These are phyloP conservation scores for Xyliphius kryptos DNA, from an alignment of 2,113 vertebrate species.

Conservation along the genomic window DNA sequence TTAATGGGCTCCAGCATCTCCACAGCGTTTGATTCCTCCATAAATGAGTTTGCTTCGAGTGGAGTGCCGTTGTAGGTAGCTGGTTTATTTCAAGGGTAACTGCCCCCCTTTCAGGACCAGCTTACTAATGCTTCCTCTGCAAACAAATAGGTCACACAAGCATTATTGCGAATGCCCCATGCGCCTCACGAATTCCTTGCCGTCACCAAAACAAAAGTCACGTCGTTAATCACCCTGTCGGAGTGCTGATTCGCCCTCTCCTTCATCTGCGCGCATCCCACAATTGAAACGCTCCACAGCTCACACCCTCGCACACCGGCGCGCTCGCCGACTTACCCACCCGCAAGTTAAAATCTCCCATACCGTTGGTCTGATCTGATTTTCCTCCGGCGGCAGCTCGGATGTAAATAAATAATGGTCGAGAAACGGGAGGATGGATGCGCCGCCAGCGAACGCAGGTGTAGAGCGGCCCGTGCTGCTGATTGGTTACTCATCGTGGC, in stretches of 20 bases:
- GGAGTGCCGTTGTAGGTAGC: neutral
- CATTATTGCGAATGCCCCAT: conserved; percentile 61
- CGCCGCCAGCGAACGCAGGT: no score
- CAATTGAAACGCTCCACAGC: conserved; percentile 45
- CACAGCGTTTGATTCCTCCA: no score
- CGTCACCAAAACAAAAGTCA: conserved; percentile 70
- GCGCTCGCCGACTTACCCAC: neutral
- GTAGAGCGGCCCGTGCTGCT: no score
- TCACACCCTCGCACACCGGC: conserved; percentile 22
- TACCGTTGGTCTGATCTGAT: no score
- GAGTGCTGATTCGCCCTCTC: conserved; percentile 65
- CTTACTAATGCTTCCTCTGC: conserved; percentile 64
- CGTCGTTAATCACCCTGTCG: conserved; percentile 64
- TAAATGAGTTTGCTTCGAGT: no score
- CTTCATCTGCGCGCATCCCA: conserved; percentile 55
- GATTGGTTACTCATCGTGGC: no score
- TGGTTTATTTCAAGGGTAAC: conserved; percentile 59
- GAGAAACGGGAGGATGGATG: no score
- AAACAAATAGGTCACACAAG: conserved; percentile 64
- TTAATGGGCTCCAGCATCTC: no score
- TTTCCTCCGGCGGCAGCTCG: no score
- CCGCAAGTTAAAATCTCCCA: no score
- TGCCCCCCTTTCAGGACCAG: conserved; percentile 56
- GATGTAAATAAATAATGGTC: no score
- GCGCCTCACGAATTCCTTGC: conserved; percentile 60